phyloP scores from a whole-genome alignment of 2,113 vertebrate genomes.

The Caracal caracal region DNA sequence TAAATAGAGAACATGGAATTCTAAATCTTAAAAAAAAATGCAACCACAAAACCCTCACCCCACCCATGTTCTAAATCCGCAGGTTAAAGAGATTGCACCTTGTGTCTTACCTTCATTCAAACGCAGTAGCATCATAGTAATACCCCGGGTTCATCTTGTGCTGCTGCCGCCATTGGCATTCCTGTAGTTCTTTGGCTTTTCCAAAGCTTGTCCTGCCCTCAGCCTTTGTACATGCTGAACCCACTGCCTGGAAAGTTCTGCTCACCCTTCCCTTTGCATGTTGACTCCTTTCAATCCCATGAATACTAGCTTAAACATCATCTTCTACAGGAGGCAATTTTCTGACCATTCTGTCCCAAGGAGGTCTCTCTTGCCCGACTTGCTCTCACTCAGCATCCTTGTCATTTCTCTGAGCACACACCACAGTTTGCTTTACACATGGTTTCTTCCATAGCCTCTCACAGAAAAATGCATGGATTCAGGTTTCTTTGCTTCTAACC shows the following conservation, averaged over 20 bases:
- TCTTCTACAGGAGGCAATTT: neutral
- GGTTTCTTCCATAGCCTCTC: neutral
- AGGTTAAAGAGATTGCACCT: neutral
- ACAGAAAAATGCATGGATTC: neutral
- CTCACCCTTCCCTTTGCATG: too few relatives aligned
- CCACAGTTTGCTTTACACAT: neutral
- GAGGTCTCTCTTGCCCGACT: neutral
- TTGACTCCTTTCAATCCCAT: neutral
- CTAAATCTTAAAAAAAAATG: neutral
- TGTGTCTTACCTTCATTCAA: neutral
- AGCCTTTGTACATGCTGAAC: neutral
- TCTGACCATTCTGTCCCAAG: neutral
- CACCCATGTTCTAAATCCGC: neutral
- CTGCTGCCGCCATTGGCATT: neutral
- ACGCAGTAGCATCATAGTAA: neutral
- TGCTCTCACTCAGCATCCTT: neutral
- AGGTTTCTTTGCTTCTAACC: neutral
- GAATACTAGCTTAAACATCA: neutral
- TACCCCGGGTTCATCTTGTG: neutral
- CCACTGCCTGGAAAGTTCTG: neutral
- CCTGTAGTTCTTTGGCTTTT: neutral
- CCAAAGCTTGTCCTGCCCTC: neutral
- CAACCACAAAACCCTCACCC: neutral
- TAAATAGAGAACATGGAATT: neutral
- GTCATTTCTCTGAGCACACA: neutral